These are phyloP conservation scores for Sardina pilchardus DNA, from an alignment of 2,113 vertebrate genomes.

Conservation along the genomic window DNA sequence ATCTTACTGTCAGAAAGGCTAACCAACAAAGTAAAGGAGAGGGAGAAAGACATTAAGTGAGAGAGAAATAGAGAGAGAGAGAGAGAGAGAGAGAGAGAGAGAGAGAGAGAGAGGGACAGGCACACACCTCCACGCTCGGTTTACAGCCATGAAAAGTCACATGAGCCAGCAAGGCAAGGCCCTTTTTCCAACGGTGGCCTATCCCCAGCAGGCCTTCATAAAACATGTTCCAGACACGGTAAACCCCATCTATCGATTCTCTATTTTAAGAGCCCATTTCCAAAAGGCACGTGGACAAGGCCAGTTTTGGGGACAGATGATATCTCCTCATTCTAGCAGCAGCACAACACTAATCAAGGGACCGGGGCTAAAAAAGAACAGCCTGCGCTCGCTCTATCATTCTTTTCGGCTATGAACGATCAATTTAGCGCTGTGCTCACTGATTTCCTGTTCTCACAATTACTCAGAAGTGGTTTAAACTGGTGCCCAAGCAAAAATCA, in stretches of 20 bases:
- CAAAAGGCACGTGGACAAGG: background rate
- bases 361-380: background rate
- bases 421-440: conserved; percentile 24
- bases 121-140: background rate
- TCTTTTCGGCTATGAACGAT: conserved; percentile 14
- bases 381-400: background rate
- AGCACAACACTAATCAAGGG: background rate
- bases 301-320: background rate
- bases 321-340: background rate
- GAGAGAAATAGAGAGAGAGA: background rate
- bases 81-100: background rate
- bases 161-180: background rate
- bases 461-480: conserved; percentile 38
- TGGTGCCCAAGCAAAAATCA: conserved; percentile 43
- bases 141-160: background rate
- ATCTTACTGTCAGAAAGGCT: background rate
- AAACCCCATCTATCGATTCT: background rate
- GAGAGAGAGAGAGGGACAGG: background rate
- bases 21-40: background rate
- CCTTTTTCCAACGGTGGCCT: background rate
- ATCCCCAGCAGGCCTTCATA: conserved; percentile 22
- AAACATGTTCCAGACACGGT: conserved; percentile 11
- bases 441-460: conserved; percentile 54
- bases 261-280: background rate
- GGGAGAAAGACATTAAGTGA: background rate